Evolutionary conservation across 1,140 invertebrate species (phyloP).

Genomic region (Lucilia sericata): DNA sequence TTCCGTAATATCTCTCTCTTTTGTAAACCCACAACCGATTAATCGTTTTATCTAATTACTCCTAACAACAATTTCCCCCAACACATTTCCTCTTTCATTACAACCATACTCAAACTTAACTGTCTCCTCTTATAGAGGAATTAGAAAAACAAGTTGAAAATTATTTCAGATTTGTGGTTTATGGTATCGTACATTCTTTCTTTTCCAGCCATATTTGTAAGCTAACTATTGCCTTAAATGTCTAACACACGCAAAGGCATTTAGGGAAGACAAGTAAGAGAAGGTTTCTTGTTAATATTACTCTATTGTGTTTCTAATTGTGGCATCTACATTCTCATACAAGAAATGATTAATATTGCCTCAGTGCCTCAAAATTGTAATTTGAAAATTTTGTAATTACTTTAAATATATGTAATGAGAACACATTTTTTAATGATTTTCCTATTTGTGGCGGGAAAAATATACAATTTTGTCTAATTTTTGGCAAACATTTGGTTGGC

Average conservation of each 20-base stretch:
- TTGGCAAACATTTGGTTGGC: neutral
- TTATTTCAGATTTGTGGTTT: conserved; percentile 1
- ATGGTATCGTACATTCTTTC: neutral
- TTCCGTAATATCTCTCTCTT: too few relatives aligned
- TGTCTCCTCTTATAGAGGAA: too few relatives aligned
- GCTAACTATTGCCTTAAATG: neutral
- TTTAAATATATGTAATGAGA: neutral
- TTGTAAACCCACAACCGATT: too few relatives aligned
- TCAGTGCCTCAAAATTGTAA: neutral
- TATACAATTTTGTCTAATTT: neutral
- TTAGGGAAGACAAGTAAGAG: too few relatives aligned
- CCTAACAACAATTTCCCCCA: too few relatives aligned
- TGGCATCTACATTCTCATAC: too few relatives aligned
- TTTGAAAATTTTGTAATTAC: conserved; percentile 1
- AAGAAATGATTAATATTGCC: conserved; percentile 12
- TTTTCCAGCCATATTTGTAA: neutral
- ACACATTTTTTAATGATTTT: neutral
- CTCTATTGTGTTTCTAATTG: too few relatives aligned
- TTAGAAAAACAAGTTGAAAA: neutral
- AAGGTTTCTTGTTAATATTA: too few relatives aligned
- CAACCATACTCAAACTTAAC: too few relatives aligned
- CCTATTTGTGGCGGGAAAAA: neutral
- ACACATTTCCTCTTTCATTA: too few relatives aligned
- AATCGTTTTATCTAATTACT: too few relatives aligned
- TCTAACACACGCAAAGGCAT: too few relatives aligned